Base-by-base conservation (phyloP, 2,797 vertebrate species). In the Enteromius fasciolatus region DNA sequence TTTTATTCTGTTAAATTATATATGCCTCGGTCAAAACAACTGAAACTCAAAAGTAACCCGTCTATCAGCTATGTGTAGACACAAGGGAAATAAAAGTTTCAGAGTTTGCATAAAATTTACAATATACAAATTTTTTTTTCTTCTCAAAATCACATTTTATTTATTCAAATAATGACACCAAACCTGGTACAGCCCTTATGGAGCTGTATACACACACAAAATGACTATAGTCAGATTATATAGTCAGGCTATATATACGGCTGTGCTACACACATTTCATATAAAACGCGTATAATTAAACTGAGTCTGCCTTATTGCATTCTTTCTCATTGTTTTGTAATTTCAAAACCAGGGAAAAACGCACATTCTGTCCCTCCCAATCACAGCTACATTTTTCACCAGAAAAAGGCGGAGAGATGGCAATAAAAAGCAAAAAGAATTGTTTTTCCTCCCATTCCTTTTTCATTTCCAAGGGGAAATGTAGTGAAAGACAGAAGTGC, bases 381-480 rank as follows among this genome's bases (percentile, higher is more conserved):
- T 92, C 90, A 85, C 68, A 85, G 87, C 90, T 92, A 93, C 93
- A 92, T 93, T 92, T 91, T 92, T 93, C 92, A 88, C 87, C 84
- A 86, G 90, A 89, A 89, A 88, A 93, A 94, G 93, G 92, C 92
- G 91, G 93, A 94, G 91, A 93, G 93, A 94, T 91, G 92, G 91
- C 92, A 94, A 95, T 94, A 94, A 94, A 94, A 94, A 92, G 92
- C 90, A 90, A 93, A 93, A 91, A 90, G 88, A 90, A 94, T 93
- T 92, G 91, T 90, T 91, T 90, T 93, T 93, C 91, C n/a, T 63
- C 44, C 50, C 17, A 57, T 68, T 84, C 72, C 76, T 80, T 84
- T 94, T 95, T 94, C 91, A 94, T 93, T 94, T 94, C 94, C 93
- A 90, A 85, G 82, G 92, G 93, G 93, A 94, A 94, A 94, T 94